Evolutionary conservation across 2,113 vertebrate species (phyloP).

Genomic region (Ceuthmochares aereus): DNA sequence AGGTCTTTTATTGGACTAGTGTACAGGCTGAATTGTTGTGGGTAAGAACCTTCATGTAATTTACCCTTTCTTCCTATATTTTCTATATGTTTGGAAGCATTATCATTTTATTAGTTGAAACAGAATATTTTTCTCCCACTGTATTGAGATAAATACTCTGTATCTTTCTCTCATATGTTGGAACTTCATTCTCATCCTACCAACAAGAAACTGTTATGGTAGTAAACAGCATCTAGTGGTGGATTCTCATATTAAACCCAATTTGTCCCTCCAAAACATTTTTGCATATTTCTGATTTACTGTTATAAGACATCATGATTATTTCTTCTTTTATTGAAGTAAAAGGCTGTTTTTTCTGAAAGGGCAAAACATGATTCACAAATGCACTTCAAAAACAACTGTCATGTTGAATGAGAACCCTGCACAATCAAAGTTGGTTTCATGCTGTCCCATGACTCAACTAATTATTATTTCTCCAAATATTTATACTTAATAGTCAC

Average conservation of each 20-base stretch:
- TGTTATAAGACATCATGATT: not conserved
- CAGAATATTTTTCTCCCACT: not conserved
- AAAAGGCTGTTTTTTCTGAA: not conserved
- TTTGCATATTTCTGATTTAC: not conserved
- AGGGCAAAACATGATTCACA: not conserved
- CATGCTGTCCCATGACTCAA: not conserved
- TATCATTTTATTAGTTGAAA: not conserved
- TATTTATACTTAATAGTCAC: slow-evolving; percentile 8
- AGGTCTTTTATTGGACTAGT: not conserved
- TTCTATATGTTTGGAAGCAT: not conserved
- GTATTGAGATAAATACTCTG: not conserved
- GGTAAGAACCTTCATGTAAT: not conserved
- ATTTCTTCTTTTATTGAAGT: not conserved
- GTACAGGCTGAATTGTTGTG: not conserved
- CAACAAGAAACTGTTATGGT: not conserved
- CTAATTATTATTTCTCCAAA: slow-evolving; percentile 24
- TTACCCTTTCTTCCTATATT: not conserved
- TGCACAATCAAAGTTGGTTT: not conserved
- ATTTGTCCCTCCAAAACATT: not conserved
- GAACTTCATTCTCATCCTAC: not conserved
- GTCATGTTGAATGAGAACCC: slow-evolving; percentile 17
- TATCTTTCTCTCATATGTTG: not conserved
- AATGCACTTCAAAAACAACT: not conserved
- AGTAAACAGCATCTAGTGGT: not conserved
- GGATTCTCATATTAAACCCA: not conserved